Evolutionary conservation across 2,797 vertebrate species (phyloP).

Genomic region (Kryptolebias ocellatus): DNA sequence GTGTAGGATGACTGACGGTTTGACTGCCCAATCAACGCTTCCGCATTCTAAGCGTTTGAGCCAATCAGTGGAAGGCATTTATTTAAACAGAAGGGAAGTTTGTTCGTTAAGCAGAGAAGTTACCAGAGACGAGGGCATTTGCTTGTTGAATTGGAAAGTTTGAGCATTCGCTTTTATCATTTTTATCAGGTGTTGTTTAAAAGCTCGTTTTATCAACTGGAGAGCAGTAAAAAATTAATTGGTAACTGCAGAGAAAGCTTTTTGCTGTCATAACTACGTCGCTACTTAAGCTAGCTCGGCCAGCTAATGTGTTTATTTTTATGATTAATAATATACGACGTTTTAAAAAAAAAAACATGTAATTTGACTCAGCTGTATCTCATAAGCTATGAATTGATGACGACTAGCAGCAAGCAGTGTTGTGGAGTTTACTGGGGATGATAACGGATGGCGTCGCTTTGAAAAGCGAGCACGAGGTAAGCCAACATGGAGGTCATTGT

Average conservation of each 20-base stretch:
- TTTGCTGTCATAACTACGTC: too few species aligned
- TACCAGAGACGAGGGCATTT: neutral
- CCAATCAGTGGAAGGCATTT: constrained; percentile 21
- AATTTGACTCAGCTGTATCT: too few species aligned
- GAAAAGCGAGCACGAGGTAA: neutral
- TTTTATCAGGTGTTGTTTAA: too few species aligned
- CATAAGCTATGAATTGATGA: too few species aligned
- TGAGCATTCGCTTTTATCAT: too few species aligned
- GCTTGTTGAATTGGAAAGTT: neutral
- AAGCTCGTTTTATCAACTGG: too few species aligned
- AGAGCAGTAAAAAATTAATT: too few species aligned
- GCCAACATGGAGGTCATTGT: neutral
- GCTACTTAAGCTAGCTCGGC: neutral
- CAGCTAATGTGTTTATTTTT: neutral
- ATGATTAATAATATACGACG: neutral
- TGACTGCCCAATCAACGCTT: constrained; percentile 19
- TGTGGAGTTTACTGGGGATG: too few species aligned
- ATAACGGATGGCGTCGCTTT: too few species aligned
- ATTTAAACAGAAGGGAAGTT: neutral
- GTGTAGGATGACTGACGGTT: neutral
- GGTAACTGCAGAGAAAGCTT: too few species aligned
- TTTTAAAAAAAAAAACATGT: neutral
- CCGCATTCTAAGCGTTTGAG: neutral
- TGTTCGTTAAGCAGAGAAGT: neutral
- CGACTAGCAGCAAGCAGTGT: too few species aligned